Evolutionary conservation across 1,140 invertebrate genomes (phyloP), one percentile per base, ranked within the genome.

Genomic region (Microplitis mediator): DNA sequence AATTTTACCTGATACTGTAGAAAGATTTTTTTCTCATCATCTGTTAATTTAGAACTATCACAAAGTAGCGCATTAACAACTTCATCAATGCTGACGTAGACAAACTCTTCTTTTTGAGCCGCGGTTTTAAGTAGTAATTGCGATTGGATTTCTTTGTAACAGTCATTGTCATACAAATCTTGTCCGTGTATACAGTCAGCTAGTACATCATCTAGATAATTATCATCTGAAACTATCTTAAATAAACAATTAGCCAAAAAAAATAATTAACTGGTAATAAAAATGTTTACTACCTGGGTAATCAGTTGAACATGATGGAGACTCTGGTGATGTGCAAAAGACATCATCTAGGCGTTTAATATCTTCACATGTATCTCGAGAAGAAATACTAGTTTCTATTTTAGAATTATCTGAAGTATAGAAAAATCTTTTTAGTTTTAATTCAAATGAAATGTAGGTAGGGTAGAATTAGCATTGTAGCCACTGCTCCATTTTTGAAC

Each of bases 21-120:
- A 63, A 86, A 71, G 73, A 71, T 72, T 84, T 79, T 83, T 52
- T 78, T 84, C 4, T 74, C 87, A 4, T 90, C 88, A 35, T 89
- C 87, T 72, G 89, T 77, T 79, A 92, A 87, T 75, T 79, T 85
- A 2, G 86, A 78, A 77, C 90, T 90, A 79, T 91, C 86, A 16
- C 79, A 82, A 4, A 90, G 77, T 4, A 90, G 75, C 13, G 88
- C 86, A 78, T 87, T 82, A 2, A 88, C 81, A 6, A 86, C 82
- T 72, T 89, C 84, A 2, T 86, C 85, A 0, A 85, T 76, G 64
- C 74, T 79, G 4, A 84, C 36, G 14, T 75, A 72, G 65, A 77
- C 54, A 23, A 80, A 71, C n/a, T 75, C 35, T 60, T 80, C 76
- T 14, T 76, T 77, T 13, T 80, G 69, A 3, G 76, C 75, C 0